A percentile compares a stretch with the other conserved stretches of the same genome.
phyloP scores from a whole-genome alignment of 2,888 invertebrate species.

The Megalurothrips usitatus region DNA sequence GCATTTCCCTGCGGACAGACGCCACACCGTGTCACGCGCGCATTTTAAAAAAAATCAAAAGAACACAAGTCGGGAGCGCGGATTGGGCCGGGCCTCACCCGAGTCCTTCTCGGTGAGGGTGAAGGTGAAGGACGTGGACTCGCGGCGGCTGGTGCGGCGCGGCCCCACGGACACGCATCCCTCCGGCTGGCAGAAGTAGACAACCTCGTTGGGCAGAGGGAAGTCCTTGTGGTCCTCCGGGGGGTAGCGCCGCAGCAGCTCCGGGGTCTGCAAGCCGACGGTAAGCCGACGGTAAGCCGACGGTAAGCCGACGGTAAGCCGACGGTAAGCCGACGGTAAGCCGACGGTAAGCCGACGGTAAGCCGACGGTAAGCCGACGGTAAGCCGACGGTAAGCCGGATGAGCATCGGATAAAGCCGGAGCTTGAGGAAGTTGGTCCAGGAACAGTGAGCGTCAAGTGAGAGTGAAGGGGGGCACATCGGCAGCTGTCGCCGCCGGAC shows the following conservation, averaged over 20 bases:
- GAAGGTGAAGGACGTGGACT: conserved; percentile 95
- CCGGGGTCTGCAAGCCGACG: conserved; percentile 68
- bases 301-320: too few species aligned
- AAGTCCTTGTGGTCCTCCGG: conserved; percentile 96
- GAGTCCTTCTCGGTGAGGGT: conserved; percentile 98
- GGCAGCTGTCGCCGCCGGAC: too few species aligned
- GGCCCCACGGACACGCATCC: conserved; percentile 93
- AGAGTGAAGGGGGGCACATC: too few species aligned
- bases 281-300: too few species aligned
- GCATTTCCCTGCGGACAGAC: conserved; percentile 61
- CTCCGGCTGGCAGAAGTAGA: conserved; percentile 99
- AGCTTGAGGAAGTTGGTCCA: too few species aligned
- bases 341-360: too few species aligned
- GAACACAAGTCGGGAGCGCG: not conserved
- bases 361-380: too few species aligned
- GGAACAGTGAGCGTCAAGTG: too few species aligned
- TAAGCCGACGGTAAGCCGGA: too few species aligned
- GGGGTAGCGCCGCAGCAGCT: conserved; percentile 91
- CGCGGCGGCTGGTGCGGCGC: conserved; percentile 73
- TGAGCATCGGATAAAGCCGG: too few species aligned
- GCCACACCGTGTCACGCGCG: conserved; percentile 8
- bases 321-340: too few species aligned
- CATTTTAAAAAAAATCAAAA: too few species aligned
- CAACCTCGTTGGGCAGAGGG: conserved; percentile 94
- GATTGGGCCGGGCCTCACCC: conserved; percentile 51